These are phyloP conservation scores for Pseudomyrmex flavicornis DNA, from an alignment of 1,140 invertebrate species.

Conservation along the genomic window DNA sequence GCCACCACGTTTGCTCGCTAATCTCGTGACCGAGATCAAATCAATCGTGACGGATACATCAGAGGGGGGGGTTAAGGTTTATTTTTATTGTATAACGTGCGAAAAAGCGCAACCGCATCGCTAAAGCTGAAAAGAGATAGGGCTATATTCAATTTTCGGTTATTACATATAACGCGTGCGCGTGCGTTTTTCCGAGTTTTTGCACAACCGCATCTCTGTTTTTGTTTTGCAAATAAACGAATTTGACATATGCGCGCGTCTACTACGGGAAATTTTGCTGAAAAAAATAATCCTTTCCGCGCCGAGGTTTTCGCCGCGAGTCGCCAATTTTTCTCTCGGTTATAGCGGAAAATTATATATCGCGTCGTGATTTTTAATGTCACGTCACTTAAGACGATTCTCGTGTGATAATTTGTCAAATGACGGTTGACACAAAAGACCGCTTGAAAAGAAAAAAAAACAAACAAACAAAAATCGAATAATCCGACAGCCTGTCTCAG, in stretches of 20 bases:
- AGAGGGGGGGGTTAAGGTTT: not conserved
- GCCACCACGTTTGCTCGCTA: conserved; percentile 24
- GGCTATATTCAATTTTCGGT: conserved; percentile 52
- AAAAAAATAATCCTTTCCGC: conserved; percentile 4
- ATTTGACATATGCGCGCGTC: not conserved
- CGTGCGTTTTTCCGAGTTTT: not conserved
- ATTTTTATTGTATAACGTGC: conserved; percentile 26
- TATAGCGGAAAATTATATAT: no score
- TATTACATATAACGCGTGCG: conserved; percentile 35
- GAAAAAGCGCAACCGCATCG: conserved; percentile 47
- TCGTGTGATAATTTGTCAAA: not conserved
- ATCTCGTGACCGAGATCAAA: conserved; percentile 60
- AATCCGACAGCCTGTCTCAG: not conserved
- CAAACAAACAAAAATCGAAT: not conserved
- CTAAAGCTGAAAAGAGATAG: conserved; percentile 10
- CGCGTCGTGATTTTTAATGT: no score
- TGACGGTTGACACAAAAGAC: not conserved
- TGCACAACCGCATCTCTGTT: conserved; percentile 17
- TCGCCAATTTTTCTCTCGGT: not conserved
- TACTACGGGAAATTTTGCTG: not conserved
- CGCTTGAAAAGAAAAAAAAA: no score
- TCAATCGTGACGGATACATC: conserved; percentile 54
- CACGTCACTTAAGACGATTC: no score
- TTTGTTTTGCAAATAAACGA: conserved; percentile 46
- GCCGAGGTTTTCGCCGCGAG: conserved; percentile 3